These are phyloP conservation scores for Neopelma chrysocephalum DNA, from an alignment of 2,797 vertebrate species.

Conservation along the genomic window DNA sequence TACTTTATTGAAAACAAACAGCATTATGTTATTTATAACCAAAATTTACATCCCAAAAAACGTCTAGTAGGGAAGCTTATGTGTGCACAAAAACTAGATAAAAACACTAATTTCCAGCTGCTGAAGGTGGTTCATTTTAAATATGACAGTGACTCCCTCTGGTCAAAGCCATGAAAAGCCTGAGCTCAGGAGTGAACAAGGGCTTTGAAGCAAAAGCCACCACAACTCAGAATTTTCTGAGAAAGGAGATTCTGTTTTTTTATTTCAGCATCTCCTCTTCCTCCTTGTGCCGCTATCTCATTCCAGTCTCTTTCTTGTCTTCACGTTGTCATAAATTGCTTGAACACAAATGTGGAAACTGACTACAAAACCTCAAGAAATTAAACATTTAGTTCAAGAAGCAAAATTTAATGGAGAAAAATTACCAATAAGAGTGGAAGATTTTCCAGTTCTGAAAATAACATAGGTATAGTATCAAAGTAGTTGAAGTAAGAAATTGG, in stretches of 20 bases:
- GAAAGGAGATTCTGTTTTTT: fast-evolving
- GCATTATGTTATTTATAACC: background rate
- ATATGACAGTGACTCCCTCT: background rate
- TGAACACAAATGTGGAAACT: background rate
- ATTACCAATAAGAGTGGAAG: background rate
- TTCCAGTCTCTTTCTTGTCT: background rate
- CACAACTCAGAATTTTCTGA: background rate
- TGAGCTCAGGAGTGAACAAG: background rate
- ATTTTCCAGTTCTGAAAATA: background rate
- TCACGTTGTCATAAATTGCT: background rate
- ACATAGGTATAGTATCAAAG: background rate
- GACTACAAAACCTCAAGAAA: background rate
- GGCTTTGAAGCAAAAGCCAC: background rate
- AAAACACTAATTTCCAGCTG: background rate
- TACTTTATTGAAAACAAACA: background rate
- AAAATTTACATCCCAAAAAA: background rate
- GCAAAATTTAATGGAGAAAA: background rate
- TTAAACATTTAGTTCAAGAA: background rate
- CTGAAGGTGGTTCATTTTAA: background rate
- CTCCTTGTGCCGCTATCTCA: background rate
- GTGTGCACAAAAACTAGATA: background rate
- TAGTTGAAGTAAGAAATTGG: background rate
- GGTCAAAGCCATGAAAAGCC: background rate
- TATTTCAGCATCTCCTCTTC: background rate
- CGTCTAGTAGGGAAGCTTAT: background rate